Evolutionary conservation across 1,140 invertebrate genomes (phyloP).

Genomic region (Drosophila pandora): DNA sequence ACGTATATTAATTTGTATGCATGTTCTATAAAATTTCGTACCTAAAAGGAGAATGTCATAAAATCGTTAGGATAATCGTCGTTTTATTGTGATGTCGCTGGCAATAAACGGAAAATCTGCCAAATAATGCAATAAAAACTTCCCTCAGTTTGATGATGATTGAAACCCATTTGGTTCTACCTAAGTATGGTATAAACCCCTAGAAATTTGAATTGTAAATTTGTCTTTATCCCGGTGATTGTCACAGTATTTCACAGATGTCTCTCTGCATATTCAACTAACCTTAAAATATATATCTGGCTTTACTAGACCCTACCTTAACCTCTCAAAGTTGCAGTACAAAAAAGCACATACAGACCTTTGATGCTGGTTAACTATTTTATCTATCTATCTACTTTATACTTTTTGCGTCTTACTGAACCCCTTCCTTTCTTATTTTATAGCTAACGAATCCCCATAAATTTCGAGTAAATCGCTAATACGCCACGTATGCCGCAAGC

Average conservation of each 20-base stretch:
- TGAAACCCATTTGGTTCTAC: slow-evolving; percentile 16
- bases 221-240: slow-evolving; percentile 16
- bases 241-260: slow-evolving; percentile 22
- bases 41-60: slow-evolving; percentile 39
- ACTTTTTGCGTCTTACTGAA: background rate
- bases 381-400: slow-evolving; percentile 9
- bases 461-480: slow-evolving; percentile 67
- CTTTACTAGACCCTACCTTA: slow-evolving; percentile 23
- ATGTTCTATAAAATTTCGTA: slow-evolving; percentile 41
- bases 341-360: slow-evolving; percentile 17
- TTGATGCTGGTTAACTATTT: slow-evolving; percentile 22
- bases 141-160: slow-evolving; percentile 39
- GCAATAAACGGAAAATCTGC: slow-evolving; percentile 31
- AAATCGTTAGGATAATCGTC: slow-evolving; percentile 64
- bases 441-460: slow-evolving; percentile 46
- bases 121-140: slow-evolving; percentile 56
- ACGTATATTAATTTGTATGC: slow-evolving; percentile 46
- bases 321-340: slow-evolving; percentile 23
- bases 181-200: slow-evolving; percentile 1
- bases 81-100: slow-evolving; percentile 25
- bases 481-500: slow-evolving; percentile 60
- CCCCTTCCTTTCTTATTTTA: slow-evolving; percentile 25
- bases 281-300: slow-evolving; percentile 28
- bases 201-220: slow-evolving; percentile 35
- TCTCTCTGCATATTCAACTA: slow-evolving; percentile 21